Evolutionary conservation across 1,140 invertebrate species (phyloP).

Genomic region (Cotesia typhae): DNA sequence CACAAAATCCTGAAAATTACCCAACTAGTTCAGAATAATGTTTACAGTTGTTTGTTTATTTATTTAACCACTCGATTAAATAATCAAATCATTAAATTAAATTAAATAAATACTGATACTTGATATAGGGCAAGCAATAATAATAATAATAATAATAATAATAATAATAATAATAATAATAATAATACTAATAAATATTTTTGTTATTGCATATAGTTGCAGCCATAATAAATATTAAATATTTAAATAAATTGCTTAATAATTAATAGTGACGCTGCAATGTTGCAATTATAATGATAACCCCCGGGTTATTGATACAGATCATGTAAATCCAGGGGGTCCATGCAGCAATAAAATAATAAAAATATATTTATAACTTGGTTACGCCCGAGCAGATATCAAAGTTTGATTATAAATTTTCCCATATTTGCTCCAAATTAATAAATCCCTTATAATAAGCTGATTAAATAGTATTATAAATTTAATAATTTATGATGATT

Average conservation of each 20-base stretch:
- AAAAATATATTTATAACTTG: background rate
- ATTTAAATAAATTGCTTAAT: background rate
- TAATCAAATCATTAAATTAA: background rate
- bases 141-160: background rate
- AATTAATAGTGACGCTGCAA: background rate
- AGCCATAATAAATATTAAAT: too few relatives aligned
- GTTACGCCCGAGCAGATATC: background rate
- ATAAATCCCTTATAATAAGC: too few relatives aligned
- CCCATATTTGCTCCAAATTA: too few relatives aligned
- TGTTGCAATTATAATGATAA: background rate
- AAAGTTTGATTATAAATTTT: background rate
- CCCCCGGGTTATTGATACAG: background rate
- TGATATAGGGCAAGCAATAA: background rate
- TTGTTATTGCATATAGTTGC: background rate
- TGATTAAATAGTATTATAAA: slow-evolving; percentile 34
- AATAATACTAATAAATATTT: background rate
- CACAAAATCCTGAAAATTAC: slow-evolving; percentile 68
- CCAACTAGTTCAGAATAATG: slow-evolving; percentile 58
- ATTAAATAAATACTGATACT: slow-evolving; percentile 12
- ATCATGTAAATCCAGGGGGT: slow-evolving; percentile 2
- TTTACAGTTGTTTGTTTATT: background rate
- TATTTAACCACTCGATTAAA: background rate
- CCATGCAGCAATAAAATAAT: background rate
- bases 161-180: background rate
- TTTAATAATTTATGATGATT: slow-evolving; percentile 48